A percentile compares a stretch with the other conserved stretches of the same genome.
Evolutionary conservation across 2,113 vertebrate genomes (phyloP).

Genomic region (Oenanthe melanoleuca): DNA sequence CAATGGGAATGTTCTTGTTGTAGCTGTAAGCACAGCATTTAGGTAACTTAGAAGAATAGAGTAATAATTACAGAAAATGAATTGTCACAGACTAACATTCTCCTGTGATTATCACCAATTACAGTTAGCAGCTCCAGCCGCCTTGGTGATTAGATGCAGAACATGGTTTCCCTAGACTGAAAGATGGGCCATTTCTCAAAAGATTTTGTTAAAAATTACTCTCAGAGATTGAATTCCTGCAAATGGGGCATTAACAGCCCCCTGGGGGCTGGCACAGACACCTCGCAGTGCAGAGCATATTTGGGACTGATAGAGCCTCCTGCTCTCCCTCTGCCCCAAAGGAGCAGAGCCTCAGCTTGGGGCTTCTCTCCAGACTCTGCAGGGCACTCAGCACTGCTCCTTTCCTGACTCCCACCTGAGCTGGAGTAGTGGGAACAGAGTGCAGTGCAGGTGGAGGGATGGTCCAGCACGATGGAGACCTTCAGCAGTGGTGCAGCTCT

Average conservation of each 20-base stretch:
- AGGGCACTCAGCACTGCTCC: not conserved
- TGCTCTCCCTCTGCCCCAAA: not conserved
- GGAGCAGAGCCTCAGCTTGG: not conserved
- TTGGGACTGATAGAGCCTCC: not conserved
- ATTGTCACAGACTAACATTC: conserved; percentile 87
- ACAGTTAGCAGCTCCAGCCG: conserved; percentile 74
- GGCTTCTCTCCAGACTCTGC: not conserved
- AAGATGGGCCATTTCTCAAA: not conserved
- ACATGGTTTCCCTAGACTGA: not conserved
- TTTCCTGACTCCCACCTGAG: not conserved
- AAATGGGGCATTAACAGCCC: not conserved
- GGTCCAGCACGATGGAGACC: not conserved
- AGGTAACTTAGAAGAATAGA: conserved; percentile 85
- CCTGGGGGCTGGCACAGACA: not conserved
- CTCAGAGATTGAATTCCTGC: not conserved
- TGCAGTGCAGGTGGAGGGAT: not conserved
- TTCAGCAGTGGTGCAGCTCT: not conserved
- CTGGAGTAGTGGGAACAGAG: not conserved
- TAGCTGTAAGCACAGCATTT: conserved; percentile 82
- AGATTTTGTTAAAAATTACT: not conserved
- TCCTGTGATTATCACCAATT: conserved; percentile 80
- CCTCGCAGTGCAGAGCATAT: not conserved
- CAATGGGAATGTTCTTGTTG: conserved; percentile 76
- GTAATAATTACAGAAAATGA: conserved; percentile 90
- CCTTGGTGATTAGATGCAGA: conserved; percentile 82